Conservation (phyloP, 2,113 vertebrate species). For the Pseudorhombus dupliciocellatus region DNA sequence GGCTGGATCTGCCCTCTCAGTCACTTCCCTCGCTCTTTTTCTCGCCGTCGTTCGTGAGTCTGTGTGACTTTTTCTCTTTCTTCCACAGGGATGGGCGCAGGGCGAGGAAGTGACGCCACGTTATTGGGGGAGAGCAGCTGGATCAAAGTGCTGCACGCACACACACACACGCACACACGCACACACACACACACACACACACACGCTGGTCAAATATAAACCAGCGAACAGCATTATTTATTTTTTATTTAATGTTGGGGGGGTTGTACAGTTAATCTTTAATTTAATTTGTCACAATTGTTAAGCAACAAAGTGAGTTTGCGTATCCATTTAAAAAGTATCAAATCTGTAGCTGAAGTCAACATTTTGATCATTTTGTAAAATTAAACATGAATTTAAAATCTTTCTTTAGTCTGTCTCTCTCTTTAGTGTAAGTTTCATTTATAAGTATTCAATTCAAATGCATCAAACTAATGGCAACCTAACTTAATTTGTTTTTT, state of each 20-base stretch:
- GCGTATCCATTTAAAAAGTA: too few relatives aligned
- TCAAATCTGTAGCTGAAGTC: too few relatives aligned
- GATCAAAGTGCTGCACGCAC: conserved; percentile 33
- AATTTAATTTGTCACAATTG: not conserved
- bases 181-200: too few relatives aligned
- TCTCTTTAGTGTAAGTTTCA: too few relatives aligned
- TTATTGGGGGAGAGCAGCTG: conserved; percentile 50
- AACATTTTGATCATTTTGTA: too few relatives aligned
- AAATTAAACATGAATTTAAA: too few relatives aligned
- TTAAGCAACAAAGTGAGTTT: too few relatives aligned
- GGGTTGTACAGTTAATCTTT: not conserved
- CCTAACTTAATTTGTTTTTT: not conserved
- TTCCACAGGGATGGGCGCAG: conserved; percentile 83
- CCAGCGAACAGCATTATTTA: not conserved
- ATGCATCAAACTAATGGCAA: not conserved
- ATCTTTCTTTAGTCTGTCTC: too few relatives aligned
- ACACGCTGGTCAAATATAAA: not conserved
- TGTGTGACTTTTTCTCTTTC: conserved; percentile 73
- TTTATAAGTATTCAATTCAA: not conserved
- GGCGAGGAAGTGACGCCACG: conserved; percentile 83
- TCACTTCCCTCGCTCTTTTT: conserved; percentile 69
- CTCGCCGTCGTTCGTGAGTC: conserved; percentile 62
- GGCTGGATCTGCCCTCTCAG: conserved; percentile 43
- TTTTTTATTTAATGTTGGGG: too few relatives aligned
- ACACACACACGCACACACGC: not conserved